Base-by-base conservation (phyloP, 1,140 invertebrate genomes). In the Dendroctonus valens region DNA sequence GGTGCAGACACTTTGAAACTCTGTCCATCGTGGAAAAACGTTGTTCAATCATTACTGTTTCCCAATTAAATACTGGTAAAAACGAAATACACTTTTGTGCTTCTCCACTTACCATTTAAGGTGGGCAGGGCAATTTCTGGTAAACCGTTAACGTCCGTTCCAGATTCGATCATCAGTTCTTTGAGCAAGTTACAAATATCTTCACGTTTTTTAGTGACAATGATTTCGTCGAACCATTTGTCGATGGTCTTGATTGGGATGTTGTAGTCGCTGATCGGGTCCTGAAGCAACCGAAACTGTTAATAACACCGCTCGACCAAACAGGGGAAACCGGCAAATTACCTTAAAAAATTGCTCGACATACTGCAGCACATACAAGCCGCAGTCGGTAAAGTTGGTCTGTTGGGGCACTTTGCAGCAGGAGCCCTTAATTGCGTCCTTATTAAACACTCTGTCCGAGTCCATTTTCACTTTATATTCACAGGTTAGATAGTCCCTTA, bases 331-430 rank as follows among this genome's bases (percentile, higher is more conserved):
- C 7, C 40, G 39, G 37, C 61, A 41, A 75, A 69, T 79, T 79
- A 89, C 89, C 80, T 86, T 85, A 76, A 98, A 97, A 82, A 99
- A 99, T 61, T 88, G 89, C 82, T 99, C 95, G 5, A 94, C 94
- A 84, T 97, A 99, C 78, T 98, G 94, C 41, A 99, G 82, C 46
- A 98, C 81, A 81, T 94, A 99, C 6, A 98, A 82, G 4, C 97
- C 97, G 82, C 97, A 99, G 80, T 99, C 97, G 44, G 91, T 94
- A 77, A 90, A 96, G 83, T 99, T 99, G 65, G 89, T 94, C 82
- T 99, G 97, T 76, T 97, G 94, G 14, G 96, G 96, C 64, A 97
- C 92, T 82, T 92, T 93, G 0, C 92, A 91, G 73, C 85, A 87
- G 54, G 87, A 85, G 4, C 94, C 94, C 75, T 89, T 91, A 59